Evolutionary conservation across 1,140 invertebrate genomes (phyloP), one percentile per base, ranked within the genome.

Genomic region (Halictus rubicundus): DNA sequence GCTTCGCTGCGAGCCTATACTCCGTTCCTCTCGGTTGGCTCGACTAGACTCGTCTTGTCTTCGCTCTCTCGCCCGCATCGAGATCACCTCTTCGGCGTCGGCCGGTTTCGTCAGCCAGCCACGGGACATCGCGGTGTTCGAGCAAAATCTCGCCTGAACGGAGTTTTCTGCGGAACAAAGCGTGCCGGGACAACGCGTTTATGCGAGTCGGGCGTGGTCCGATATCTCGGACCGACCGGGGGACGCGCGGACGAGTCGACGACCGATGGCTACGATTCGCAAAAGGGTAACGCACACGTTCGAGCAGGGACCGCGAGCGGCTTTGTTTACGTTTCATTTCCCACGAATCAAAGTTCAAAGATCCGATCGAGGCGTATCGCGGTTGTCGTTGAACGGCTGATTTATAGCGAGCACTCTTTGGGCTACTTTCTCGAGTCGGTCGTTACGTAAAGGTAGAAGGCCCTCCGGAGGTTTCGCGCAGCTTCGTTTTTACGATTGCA

Each of bases 381-480:
- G 5, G 46, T 23, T 68, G 76, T 54, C 49, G 68, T 61, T 49
- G 46, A 61, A 49, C 60, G 76, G 19, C 12, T 74, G 66, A 84
- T 84, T 75, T 83, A 83, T 66, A 46, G 27, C 54, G 27, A 60
- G 59, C 54, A 69, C 68, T 57, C 52, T 80, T 68, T 84, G 71
- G 66, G 81, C 66, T 80, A 84, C 83, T 84, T 84, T 84, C 83
- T 83, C 82, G 70, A 75, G 54, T 54, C 32, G 42, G 42, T 49
- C 7, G 21, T 84, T 84, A 80, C 82, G 71, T 84, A 80, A 84
- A 84, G 61, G 42, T 32, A 59, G 52, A 37, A 65, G 82, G 82
- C 46, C 81, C 66, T 80, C 54, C 68, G 77, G 72, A 80, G 42
- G 65, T 84, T 65, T 79, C 57, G 16, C 65, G 59, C 16, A 0